phyloP scores from a whole-genome alignment of 2,797 vertebrate species.

The Thunnus albacares region DNA sequence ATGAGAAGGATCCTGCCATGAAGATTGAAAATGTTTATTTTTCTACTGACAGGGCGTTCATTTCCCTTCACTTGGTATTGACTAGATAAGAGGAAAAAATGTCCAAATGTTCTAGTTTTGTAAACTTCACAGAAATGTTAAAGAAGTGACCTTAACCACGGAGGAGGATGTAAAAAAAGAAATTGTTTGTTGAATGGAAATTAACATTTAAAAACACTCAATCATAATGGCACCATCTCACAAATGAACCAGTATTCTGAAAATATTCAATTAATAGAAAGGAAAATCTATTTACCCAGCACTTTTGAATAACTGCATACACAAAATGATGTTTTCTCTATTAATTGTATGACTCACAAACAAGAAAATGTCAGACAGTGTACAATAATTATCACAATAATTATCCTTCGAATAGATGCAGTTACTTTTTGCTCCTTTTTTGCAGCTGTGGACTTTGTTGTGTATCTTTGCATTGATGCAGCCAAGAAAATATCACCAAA shows the following conservation, averaged over 20 bases:
- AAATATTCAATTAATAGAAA: background rate
- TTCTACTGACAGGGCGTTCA: background rate
- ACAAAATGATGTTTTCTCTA: background rate
- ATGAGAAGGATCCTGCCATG: background rate
- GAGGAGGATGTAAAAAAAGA: background rate
- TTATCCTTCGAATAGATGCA: background rate
- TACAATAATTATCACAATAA: background rate
- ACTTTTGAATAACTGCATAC: constrained; percentile 16
- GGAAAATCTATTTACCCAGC: background rate
- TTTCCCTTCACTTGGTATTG: background rate
- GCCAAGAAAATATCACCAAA: constrained; percentile 17
- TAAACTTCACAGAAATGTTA: background rate
- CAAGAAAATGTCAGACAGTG: constrained; percentile 1
- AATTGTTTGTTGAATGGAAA: constrained; percentile 7
- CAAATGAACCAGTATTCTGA: constrained; percentile 6
- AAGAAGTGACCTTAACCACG: background rate
- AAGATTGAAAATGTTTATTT: background rate
- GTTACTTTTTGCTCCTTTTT: background rate
- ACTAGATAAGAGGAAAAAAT: constrained; percentile 15
- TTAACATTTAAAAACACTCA: background rate
- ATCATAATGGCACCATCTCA: constrained; percentile 11
- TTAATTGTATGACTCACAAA: constrained; percentile 15
- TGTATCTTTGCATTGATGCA: background rate
- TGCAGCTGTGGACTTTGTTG: background rate
- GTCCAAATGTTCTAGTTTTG: background rate